Evolutionary conservation across 2,113 vertebrate species (phyloP), one percentile per base, ranked within the genome.

Genomic region (Gorsachius goisagi): DNA sequence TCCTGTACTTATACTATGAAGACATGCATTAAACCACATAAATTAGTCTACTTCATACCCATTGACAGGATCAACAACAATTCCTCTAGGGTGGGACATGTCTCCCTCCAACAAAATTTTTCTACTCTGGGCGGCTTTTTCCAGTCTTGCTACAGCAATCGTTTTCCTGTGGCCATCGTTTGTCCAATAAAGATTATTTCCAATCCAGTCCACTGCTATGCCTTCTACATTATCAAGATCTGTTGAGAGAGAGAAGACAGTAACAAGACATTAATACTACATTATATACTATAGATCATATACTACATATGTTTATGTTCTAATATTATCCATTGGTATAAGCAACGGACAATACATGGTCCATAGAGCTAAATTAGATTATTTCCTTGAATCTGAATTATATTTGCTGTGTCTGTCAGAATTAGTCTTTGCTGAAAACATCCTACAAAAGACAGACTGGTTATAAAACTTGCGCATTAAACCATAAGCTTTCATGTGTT

Each of bases 181-280:
- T 52, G 99, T 99, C 99, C 99, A 99, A 55, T 99, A 99, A 56
- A 99, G 97, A 88, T 99, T 99, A 95, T 99, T 99, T 89, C 99
- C 99, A 96, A 99, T 99, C 99, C 99, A 99, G 94, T 99, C 99
- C 93, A 99, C 99, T 63, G 99, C 99, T 94, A 99, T 99, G 32
- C 99, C 99, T 97, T 99, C 99, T 33, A 99, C 99, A 56, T 99
- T 99, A 97, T 99, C 99, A 8, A 99, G 98, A 95, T 99, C 99
- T 99, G 84, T 69, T 58, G 50, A 83, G 37, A 62, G 11, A 90
- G 15, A 63, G 9, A 77, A 39, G 16, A 28, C 6, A 60, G 26
- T 10, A 55, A 17, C 13, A 23, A 71, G 13, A 60, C 6, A 60
- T 44, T 62, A 56, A 23, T 50, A 37, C 17, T 32, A 26, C 15